Evolutionary conservation across 2,797 vertebrate species (phyloP).

Genomic region (Mallotus villosus): DNA sequence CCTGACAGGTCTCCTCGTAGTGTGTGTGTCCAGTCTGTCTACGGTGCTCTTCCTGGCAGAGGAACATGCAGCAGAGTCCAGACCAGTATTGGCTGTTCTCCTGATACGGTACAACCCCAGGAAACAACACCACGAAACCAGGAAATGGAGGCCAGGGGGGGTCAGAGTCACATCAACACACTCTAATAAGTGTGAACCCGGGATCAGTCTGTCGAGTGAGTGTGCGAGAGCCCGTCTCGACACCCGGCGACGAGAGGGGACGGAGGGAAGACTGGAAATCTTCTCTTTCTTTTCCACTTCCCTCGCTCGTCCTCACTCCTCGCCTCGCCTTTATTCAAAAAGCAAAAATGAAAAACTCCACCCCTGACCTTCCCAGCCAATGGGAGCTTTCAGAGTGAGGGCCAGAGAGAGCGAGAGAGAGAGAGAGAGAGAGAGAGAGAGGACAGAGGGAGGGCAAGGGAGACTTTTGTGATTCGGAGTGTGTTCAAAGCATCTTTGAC

Average conservation of each 20-base stretch:
- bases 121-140: constrained; percentile 27
- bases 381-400: not conserved
- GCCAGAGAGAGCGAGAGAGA: constrained; percentile 22
- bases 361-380: too few relatives aligned
- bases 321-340: not conserved
- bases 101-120: constrained; percentile 37
- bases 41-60: too few relatives aligned
- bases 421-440: not conserved
- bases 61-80: constrained; percentile 64
- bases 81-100: constrained; percentile 54
- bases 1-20: not conserved
- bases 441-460: not conserved
- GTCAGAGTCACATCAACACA: constrained; percentile 62
- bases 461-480: not conserved
- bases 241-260: not conserved
- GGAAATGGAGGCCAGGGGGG: constrained; percentile 53
- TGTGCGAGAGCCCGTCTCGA: constrained; percentile 23
- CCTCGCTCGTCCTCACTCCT: not conserved
- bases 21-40: not conserved
- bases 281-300: not conserved
- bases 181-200: constrained; percentile 73
- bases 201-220: constrained; percentile 41
- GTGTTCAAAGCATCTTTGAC: not conserved
- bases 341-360: too few relatives aligned
- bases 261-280: not conserved